Percentiles rank a stretch among this genome's conserved stretches.
These are phyloP conservation scores for Trialeurodes vaporariorum DNA, from an alignment of 1,140 invertebrate genomes.

Conservation along the genomic window DNA sequence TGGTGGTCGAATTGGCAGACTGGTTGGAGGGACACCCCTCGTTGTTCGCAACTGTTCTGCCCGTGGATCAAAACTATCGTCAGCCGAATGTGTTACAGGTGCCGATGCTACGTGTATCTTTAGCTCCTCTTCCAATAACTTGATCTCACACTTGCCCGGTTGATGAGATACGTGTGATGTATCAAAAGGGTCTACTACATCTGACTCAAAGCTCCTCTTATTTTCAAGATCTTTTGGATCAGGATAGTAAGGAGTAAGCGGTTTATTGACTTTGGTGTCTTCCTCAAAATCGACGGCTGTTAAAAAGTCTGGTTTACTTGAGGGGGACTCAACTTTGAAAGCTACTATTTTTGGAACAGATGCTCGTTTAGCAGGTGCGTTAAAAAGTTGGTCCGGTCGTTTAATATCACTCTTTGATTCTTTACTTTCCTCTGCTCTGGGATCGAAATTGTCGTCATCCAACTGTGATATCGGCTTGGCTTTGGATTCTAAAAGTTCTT, in stretches of 20 bases:
- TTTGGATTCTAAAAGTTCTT: slow-evolving; percentile 39
- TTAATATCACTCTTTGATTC: not conserved
- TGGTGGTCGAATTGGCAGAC: slow-evolving; percentile 3
- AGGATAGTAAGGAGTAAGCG: slow-evolving; percentile 25
- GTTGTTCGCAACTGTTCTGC: slow-evolving; percentile 7
- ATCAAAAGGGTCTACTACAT: slow-evolving; percentile 57
- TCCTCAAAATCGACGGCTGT: not conserved
- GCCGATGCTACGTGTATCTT: slow-evolving; percentile 17
- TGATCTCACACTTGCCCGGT: slow-evolving; percentile 59
- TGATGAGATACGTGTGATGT: slow-evolving; percentile 59
- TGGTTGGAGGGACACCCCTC: not conserved
- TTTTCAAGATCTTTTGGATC: slow-evolving; percentile 33
- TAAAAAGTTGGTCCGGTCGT: slow-evolving; percentile 19
- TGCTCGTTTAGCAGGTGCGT: slow-evolving; percentile 15
- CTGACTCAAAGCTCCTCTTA: slow-evolving; percentile 4
- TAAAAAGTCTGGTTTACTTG: slow-evolving; percentile 6
- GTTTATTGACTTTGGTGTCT: slow-evolving; percentile 14
- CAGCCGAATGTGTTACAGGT: not conserved
- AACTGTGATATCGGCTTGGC: not conserved
- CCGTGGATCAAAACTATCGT: too few relatives aligned
- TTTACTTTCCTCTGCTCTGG: slow-evolving; percentile 38
- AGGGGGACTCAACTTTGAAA: slow-evolving; percentile 45
- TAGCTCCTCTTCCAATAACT: slow-evolving; percentile 57
- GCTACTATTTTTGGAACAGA: slow-evolving; percentile 47
- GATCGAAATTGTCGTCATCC: slow-evolving; percentile 57